Evolutionary conservation across 2,888 invertebrate genomes (phyloP).

Genomic region (Limnephilus lunatus): DNA sequence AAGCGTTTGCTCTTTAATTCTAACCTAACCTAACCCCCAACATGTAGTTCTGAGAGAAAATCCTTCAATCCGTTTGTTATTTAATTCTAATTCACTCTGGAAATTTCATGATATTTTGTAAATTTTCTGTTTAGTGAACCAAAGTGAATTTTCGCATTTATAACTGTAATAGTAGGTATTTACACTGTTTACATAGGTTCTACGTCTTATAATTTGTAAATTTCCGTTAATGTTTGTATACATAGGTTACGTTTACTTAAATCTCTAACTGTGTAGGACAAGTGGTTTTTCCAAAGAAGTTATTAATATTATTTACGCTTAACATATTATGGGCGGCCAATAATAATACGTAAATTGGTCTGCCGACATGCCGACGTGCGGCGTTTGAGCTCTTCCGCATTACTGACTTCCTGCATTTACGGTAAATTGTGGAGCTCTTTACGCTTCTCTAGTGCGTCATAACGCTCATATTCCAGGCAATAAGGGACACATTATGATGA

Average conservation of each 20-base stretch:
- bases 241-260: neutral
- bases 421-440: constrained; percentile 2
- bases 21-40: neutral
- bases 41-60: neutral
- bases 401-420: constrained; percentile 9
- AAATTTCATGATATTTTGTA: neutral
- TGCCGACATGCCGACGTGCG: neutral
- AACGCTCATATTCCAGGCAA: constrained; percentile 59
- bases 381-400: neutral
- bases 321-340: neutral
- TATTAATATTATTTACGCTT: neutral
- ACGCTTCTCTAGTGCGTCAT: constrained; percentile 46
- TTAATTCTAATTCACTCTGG: neutral
- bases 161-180: no score
- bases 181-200: no score
- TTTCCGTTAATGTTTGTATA: no score
- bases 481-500: constrained; percentile 63
- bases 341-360: neutral
- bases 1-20: neutral
- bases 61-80: neutral
- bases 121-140: neutral
- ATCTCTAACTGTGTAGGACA: neutral
- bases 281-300: neutral
- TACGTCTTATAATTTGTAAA: no score
- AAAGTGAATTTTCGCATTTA: no score